Conservation (phyloP, 2,888 invertebrate genomes). For the Aproaerema taeniolella region DNA sequence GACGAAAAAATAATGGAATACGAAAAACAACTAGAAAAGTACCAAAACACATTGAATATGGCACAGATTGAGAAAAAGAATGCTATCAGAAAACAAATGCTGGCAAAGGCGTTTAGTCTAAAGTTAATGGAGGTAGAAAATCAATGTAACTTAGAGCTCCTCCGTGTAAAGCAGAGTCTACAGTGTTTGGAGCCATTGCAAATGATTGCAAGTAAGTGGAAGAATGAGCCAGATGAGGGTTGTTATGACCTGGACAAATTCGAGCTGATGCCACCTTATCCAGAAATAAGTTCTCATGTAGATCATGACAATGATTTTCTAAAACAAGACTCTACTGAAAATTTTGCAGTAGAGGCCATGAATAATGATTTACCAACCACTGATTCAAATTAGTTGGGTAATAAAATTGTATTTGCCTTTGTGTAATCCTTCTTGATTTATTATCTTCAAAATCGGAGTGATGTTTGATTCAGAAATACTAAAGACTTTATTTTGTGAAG, state of each 20-base stretch:
- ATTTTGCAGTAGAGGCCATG: too few species aligned
- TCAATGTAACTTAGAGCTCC: conserved; percentile 64
- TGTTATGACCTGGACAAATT: conserved; percentile 46
- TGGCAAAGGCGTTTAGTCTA: conserved; percentile 61
- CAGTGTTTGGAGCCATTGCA: conserved; percentile 63
- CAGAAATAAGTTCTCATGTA: conserved; percentile 36
- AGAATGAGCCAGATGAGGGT: conserved; percentile 34
- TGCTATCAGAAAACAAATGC: conserved; percentile 64
- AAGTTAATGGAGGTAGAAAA: conserved; percentile 68
- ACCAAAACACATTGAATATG: conserved; percentile 61
- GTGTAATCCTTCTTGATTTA: too few species aligned
- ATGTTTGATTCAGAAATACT: too few species aligned
- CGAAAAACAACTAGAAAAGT: conserved; percentile 63
- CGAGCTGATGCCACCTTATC: conserved; percentile 53
- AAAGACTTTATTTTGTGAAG: too few species aligned
- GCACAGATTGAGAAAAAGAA: conserved; percentile 68
- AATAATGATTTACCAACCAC: too few species aligned
- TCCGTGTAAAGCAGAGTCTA: conserved; percentile 64
- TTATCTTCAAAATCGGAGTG: too few species aligned
- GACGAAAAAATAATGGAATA: conserved; percentile 63
- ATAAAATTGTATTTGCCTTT: too few species aligned
- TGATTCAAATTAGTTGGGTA: too few species aligned
- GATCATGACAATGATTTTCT: background rate
- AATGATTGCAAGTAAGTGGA: conserved; percentile 62
- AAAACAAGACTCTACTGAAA: too few species aligned